phyloP scores from a whole-genome alignment of 2,888 invertebrate genomes.

The Yponomeuta plumbellus region DNA sequence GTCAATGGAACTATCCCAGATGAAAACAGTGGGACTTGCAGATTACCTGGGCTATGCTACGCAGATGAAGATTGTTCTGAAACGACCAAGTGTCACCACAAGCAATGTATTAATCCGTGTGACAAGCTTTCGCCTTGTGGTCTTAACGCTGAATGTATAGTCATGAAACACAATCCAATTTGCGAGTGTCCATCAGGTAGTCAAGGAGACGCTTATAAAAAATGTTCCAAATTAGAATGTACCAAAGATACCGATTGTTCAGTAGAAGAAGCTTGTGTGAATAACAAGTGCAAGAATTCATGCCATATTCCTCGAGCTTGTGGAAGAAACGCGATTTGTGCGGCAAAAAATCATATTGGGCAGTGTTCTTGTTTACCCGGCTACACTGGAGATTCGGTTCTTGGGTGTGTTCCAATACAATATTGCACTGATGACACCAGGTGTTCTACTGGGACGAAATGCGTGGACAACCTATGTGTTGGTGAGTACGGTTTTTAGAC shows the following conservation, averaged over 20 bases:
- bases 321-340: conserved; percentile 86
- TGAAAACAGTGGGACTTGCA: conserved; percentile 82
- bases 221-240: conserved; percentile 86
- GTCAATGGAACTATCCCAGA: conserved; percentile 88
- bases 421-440: conserved; percentile 88
- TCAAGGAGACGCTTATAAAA: conserved; percentile 83
- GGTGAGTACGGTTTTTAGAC: conserved; percentile 60
- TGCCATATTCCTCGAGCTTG: conserved; percentile 89
- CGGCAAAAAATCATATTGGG: conserved; percentile 85
- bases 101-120: conserved; percentile 87
- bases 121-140: conserved; percentile 81
- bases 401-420: conserved; percentile 89
- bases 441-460: conserved; percentile 90
- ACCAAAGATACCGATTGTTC: conserved; percentile 86
- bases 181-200: conserved; percentile 87
- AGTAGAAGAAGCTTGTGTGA: conserved; percentile 83
- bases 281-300: conserved; percentile 87
- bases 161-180: conserved; percentile 80
- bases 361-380: conserved; percentile 90
- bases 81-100: conserved; percentile 84
- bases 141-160: conserved; percentile 83
- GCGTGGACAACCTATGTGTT: conserved; percentile 87
- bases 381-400: conserved; percentile 89
- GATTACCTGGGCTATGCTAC: conserved; percentile 88
- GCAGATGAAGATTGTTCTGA: conserved; percentile 87